These are phyloP conservation scores for Siniperca knerii DNA, from an alignment of 2,113 vertebrate species.

Conservation along the genomic window DNA sequence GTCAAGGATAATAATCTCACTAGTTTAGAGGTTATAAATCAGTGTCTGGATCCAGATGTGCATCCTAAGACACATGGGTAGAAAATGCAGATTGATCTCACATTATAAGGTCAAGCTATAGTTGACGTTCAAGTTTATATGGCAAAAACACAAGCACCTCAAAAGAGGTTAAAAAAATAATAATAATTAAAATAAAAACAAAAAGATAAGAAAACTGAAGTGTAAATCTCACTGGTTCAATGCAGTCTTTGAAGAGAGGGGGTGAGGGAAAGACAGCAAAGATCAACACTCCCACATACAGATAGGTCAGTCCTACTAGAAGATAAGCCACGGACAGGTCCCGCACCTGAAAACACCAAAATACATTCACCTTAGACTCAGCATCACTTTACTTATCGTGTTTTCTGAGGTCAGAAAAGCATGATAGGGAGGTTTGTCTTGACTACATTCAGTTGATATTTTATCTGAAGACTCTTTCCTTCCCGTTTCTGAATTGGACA, in stretches of 20 bases:
- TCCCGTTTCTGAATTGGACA: neutral
- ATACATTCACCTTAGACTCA: neutral
- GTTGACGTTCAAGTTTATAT: neutral
- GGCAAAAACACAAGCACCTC: neutral
- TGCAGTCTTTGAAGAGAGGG: constrained; percentile 93
- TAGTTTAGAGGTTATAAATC: neutral
- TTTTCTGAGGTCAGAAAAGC: neutral
- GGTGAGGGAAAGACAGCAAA: constrained; percentile 96
- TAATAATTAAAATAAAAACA: no score
- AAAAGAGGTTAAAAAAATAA: no score
- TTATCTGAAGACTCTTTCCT: neutral
- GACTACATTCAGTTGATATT: neutral
- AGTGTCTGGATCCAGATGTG: neutral
- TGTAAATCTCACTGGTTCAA: constrained; percentile 90
- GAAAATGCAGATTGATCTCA: no score
- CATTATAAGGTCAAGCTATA: neutral
- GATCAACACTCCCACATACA: constrained; percentile 94
- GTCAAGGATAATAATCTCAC: neutral
- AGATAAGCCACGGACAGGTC: constrained; percentile 96
- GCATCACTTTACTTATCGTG: neutral
- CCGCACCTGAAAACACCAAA: constrained; percentile 86
- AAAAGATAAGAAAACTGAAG: neutral
- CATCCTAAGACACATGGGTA: no score
- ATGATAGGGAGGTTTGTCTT: neutral
- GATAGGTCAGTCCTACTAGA: constrained; percentile 93